Base-by-base conservation (phyloP, 2,113 vertebrate genomes). In the Rhinoderma darwinii region DNA sequence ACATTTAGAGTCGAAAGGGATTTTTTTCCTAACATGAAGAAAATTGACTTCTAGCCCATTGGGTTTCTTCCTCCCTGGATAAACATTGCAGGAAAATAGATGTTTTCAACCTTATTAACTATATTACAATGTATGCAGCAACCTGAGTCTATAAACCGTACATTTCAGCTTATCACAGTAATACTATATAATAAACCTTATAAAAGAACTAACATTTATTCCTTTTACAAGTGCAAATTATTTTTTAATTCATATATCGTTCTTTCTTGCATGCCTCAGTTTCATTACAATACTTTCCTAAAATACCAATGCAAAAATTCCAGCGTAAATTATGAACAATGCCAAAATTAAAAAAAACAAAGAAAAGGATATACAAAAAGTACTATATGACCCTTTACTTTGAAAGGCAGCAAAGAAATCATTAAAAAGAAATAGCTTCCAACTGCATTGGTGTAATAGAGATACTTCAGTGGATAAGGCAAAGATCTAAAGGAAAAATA, bases 381-480 rank as follows among this genome's bases (percentile, higher is more conserved):
- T 15, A n/a, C 75, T 50, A 27, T 54, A 37, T 86, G 59, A 86
- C 59, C 75, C 76, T 79, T 86, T 79, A 79, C 76, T 79, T 44
- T 44, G 41, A 86, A 25, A 41, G 30, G 75, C 75, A 80, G 84
- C 84, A 79, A 12, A 70, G 84, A 70, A 78, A 86, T 86, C 84
- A 80, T 86, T 86, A 80, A 66, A 86, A 51, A 39, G 59, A 86
- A 80, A 80, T 44, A 70, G 84, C 61, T 80, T 86, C 47, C 84
- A 63, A 70, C 44, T 86, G n/a, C 76, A 85, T 85, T 79, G 76
- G 75, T 86, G 75, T 79, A 86, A 86, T 86, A 79, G 59, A 80
- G 84, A 78, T 80, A 51, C 37, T 80, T 80, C 41, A 80, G 75
- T 51, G 41, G 43, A 79, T 70, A 86, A 80, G 84, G 74, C 20